Base-by-base conservation (phyloP, 2,888 invertebrate genomes). In the Andrena camellia region DNA sequence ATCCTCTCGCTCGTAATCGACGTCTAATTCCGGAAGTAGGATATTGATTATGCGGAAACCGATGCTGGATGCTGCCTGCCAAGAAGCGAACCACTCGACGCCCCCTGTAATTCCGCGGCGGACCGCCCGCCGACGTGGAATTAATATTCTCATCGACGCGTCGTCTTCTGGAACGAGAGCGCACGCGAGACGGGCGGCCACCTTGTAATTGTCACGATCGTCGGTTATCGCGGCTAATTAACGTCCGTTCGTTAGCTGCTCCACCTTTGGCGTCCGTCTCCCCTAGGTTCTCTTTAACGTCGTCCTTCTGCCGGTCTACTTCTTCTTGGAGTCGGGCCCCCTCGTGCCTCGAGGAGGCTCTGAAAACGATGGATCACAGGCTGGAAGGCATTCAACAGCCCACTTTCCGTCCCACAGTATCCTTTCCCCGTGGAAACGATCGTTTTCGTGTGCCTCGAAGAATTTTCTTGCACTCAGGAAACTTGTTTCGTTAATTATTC, bases 151-250 rank as follows among this genome's bases (percentile, higher is more conserved):
- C 48, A 48, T 59, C 66, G 69, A 42, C 48, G 63, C 35, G n/a
- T 29, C 33, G 3, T 33, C 64, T 48, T n/a, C 68, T 63, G 57
- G 48, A 69, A 59, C 62, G 50, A 50, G 33, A 35, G 33, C 31
- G 42, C 67, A 33, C 35, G 33, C 57, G 75, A 62, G 67, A 48
- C 26, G 48, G 69, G 20, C 7, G 10, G 10, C 29, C 62, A 59
- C 63, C 70, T 73, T 83, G 63, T 84, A 86, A 88, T 86, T 84
- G 86, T 88, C 78, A 71, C 82, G 75, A 86, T 88, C 81, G 80
- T 78, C 74, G 84, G 70, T 84, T 86, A 88, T 86, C 63, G 81
- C 74, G 78, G 80, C 82, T 88, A 90, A 90, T 90, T 89, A 86
- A 85, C 86, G 84, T 72, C 78, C 81, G 75, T 76, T 83, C 84